phyloP scores from a whole-genome alignment of 1,140 invertebrate genomes.

The Thaumatotibia leucotreta region DNA sequence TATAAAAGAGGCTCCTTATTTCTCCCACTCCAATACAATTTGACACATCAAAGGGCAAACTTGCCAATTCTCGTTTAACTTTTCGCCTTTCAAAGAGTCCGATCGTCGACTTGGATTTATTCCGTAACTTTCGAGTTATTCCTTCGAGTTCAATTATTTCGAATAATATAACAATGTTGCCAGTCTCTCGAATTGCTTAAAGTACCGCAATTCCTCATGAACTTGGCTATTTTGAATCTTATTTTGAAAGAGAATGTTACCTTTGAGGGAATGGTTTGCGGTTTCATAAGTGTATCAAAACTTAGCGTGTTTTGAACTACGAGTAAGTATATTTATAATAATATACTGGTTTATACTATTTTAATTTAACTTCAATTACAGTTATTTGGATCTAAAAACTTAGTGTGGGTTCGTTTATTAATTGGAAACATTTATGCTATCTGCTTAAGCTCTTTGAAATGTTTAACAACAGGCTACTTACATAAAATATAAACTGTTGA shows the following conservation, averaged over 20 bases:
- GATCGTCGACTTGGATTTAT: background rate
- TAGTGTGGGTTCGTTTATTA: background rate
- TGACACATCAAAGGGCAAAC: background rate
- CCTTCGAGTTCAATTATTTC: background rate
- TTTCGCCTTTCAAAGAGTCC: background rate
- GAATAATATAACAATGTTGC: background rate
- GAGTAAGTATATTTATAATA: too few relatives aligned
- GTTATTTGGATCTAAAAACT: too few relatives aligned
- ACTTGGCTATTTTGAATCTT: background rate
- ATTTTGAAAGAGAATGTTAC: background rate
- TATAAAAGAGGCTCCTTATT: background rate
- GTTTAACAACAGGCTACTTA: too few relatives aligned
- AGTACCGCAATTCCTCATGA: background rate
- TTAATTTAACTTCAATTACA: too few relatives aligned
- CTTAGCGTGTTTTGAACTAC: background rate
- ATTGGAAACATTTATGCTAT: background rate
- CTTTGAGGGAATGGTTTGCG: background rate
- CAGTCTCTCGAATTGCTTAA: background rate
- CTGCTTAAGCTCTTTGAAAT: background rate
- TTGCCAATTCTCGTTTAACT: background rate
- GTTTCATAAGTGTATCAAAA: background rate
- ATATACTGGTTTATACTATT: too few relatives aligned
- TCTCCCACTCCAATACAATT: background rate
- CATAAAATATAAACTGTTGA: too few relatives aligned
- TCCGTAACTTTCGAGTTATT: background rate